Evolutionary conservation across 2,113 vertebrate genomes (phyloP), one percentile per base, ranked within the genome.

Genomic region (Misgurnus mizolepis): DNA sequence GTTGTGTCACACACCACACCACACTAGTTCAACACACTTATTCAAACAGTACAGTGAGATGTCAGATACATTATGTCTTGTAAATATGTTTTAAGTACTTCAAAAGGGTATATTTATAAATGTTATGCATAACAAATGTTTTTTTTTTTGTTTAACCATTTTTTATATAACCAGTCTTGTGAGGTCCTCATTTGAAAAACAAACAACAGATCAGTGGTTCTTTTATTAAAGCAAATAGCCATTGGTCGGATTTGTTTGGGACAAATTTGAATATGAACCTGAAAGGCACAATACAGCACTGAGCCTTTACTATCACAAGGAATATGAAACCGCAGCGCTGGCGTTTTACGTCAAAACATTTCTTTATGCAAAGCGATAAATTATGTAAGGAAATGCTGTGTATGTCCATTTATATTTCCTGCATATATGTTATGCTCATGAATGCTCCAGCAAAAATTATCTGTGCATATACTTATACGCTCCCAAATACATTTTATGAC

Each of bases 321-420:
- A 72, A 49, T 7, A 80, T 79, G 43, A 80, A 15, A 1, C 43
- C 40, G 47, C 49, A 76, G 62, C n/a, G 60, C 15, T 76, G 15
- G 58, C 18, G 61, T 72, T 11, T 34, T 73, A 40, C 74, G 55
- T 84, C 79, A 80, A 6, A 43, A 64, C 18, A 18, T 60, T 58
- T 65, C 61, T 80, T 65, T 78, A 84, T 84, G 82, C 82, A 84
- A 84, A 84, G 67, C 49, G 15, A 72, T 14, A 9, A 15, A 39
- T 45, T 56, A 9, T 50, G 9, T 12, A 82, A 62, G 8, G 27
- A 17, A 22, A 53, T 34, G 10, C 18, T 49, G 18, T 50, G 7
- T 34, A 22, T 64, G 17, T n/a, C 5, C 0, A 22, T 47, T 47
- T 22, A 22, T 67, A 9, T 18, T 43, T 66, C 34, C 40, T 66